phyloP scores from a whole-genome alignment of 2,113 vertebrate species.

The Stigmatopora nigra region DNA sequence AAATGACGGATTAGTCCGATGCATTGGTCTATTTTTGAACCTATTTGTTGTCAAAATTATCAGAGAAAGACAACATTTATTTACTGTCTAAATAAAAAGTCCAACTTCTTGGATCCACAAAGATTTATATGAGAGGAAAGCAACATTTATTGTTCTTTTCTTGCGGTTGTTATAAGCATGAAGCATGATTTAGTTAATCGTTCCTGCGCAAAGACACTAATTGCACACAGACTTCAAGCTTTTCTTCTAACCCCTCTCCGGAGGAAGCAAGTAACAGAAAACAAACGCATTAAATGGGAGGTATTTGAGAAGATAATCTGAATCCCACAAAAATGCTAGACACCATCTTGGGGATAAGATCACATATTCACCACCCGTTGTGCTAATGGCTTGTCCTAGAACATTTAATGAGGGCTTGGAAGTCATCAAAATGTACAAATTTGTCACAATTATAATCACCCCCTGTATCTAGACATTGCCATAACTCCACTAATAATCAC shows the following conservation, averaged over 20 bases:
- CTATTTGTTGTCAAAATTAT: too few species aligned
- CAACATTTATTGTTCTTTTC: not conserved
- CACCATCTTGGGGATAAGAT: conserved; percentile 2
- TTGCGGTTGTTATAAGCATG: not conserved
- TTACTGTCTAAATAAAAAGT: too few species aligned
- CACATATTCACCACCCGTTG: not conserved
- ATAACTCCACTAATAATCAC: not conserved
- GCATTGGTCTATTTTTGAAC: too few species aligned
- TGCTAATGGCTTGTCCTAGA: not conserved
- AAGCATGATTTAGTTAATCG: not conserved
- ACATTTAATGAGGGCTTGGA: not conserved
- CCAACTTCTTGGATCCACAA: too few species aligned
- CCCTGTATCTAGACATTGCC: not conserved
- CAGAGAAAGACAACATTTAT: too few species aligned
- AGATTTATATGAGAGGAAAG: too few species aligned
- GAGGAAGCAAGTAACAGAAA: not conserved
- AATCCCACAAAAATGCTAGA: not conserved
- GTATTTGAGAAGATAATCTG: conserved; percentile 7
- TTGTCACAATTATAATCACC: not conserved
- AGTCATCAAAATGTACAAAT: not conserved
- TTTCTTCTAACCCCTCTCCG: not conserved
- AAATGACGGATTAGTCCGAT: not conserved
- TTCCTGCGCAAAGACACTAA: not conserved
- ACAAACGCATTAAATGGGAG: conserved; percentile 4
- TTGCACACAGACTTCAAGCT: not conserved